Evolutionary conservation across 2,113 vertebrate species (phyloP), one percentile per base, ranked within the genome.

Genomic region (Cacatua alba): DNA sequence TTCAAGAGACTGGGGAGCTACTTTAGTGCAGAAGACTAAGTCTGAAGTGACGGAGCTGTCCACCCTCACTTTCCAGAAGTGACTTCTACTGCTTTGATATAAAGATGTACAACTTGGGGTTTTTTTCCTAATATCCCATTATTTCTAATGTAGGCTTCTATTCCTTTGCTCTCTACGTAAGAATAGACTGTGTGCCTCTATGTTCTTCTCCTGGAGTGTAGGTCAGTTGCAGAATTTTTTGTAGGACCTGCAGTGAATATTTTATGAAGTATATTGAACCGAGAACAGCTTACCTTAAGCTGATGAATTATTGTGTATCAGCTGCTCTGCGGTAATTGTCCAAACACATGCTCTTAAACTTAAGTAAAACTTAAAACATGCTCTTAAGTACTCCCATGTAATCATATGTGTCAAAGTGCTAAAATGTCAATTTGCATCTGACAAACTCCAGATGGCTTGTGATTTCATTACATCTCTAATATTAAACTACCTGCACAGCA

Each of bases 261-360:
- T 86, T 53, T 49, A 49, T 69, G 31, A 77, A 64, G 9, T 16
- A 23, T 57, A 48, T 72, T 74, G 75, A 74, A 77, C 37, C 59
- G 72, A 88, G 63, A 88, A 51, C 33, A 75, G n/a, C 43, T 86
- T 94, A 53, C 52, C 48, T 95, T 68, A 24, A 88, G 31, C 25
- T 55, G 43, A 70, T 70, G 64, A 83, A n/a, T 68, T 89, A 52
- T 35, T 8, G 20, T 83, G 31, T 52, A 78, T 85, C 63, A 79
- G 26, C 59, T 92, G 64, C 51, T 84, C 62, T 84, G 62, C 69
- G 75, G 17, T 82, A 82, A 68, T 62, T 88, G 65, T 68, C 77
- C 76, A 84, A 92, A 55, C 55, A 81, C 14, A 17, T 91, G 69
- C 33, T 94, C 81, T 94, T 91, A 82, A 94, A 88, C 72, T 20